phyloP scores from a whole-genome alignment of 1,140 invertebrate genomes.

The Sipha flava region DNA sequence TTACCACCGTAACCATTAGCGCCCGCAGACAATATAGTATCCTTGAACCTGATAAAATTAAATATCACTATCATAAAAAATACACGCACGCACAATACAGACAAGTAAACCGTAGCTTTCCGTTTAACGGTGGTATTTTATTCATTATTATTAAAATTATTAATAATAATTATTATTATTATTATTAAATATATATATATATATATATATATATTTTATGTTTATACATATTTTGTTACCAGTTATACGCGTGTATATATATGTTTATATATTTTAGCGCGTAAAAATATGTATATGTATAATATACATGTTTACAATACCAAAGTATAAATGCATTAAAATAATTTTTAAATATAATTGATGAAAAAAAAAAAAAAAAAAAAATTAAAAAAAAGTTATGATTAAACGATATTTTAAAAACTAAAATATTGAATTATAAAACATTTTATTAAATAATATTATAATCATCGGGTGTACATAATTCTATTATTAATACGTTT shows the following conservation, averaged over 20 bases:
- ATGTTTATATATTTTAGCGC: neutral
- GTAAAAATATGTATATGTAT: neutral
- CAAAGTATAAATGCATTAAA: neutral
- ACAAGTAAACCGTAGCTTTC: neutral
- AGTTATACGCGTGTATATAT: neutral
- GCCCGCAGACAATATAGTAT: neutral
- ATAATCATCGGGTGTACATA: neutral
- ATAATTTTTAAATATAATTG: neutral
- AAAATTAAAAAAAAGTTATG: neutral
- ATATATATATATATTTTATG: conserved; percentile 26
- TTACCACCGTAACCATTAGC: neutral
- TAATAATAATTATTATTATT: neutral
- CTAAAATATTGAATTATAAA: too few species aligned
- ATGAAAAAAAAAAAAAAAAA: neutral
- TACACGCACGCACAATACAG: neutral
- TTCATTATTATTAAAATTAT: conserved; percentile 1
- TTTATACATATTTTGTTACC: conserved; percentile 30
- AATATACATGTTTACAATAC: neutral
- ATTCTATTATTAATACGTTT: neutral
- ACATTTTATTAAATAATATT: neutral
- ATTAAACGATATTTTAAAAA: neutral
- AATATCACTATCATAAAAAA: neutral
- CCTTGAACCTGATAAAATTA: neutral
- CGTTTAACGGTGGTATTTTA: conserved; percentile 12
- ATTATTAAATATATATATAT: neutral